Evolutionary conservation across 64 coral and sea anemone genomes (phyloP), one percentile per base, ranked within the genome.

Genomic region (Acropora yongei): DNA sequence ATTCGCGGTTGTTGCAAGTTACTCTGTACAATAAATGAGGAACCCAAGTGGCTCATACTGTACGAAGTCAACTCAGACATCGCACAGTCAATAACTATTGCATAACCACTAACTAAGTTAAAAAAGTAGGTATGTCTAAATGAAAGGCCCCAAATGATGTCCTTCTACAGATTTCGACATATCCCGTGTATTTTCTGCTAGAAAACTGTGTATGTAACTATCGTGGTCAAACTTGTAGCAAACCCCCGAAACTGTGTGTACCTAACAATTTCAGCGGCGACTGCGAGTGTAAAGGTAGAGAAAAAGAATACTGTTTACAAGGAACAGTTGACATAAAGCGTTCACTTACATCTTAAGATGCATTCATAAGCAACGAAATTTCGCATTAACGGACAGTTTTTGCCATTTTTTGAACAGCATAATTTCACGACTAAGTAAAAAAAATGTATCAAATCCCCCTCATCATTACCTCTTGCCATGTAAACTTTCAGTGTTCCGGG

Each of bases 401-500:
- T 30, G 30, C 30, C 30, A 30, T 30, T 30, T 30, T 30, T 30
- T 30, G 30, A 30, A 30, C 30, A 30, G 30, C 30, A 30, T 30
- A 0, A 30, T 30, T 30, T 30, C 30, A 30, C 30, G 30, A 30
- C 30, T 30, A 30, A 63, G 16, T 13, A 10, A 1, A 39, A 20
- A 19, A 30, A 30, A 30, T 30, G 30, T 30, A 79, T 5, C 14
- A n/a, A 41, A 11, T 12, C 49, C 19, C 40, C 8, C 3, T 3
- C 3, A 1, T 71, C 18, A 20, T 83, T 83, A 83, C 80, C 80
- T 68, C 53, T 83, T 2, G 60, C 80, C 1, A 83, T 67, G 41
- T 45, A 83, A 65, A 83, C 80, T 41, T 83, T 83, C 57, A 83
- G 80, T 42, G 80, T 43, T 67, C 80, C 80, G 9, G 80, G 80